Conservation (phyloP, 2,888 invertebrate species). For the Brachyptera putata region DNA sequence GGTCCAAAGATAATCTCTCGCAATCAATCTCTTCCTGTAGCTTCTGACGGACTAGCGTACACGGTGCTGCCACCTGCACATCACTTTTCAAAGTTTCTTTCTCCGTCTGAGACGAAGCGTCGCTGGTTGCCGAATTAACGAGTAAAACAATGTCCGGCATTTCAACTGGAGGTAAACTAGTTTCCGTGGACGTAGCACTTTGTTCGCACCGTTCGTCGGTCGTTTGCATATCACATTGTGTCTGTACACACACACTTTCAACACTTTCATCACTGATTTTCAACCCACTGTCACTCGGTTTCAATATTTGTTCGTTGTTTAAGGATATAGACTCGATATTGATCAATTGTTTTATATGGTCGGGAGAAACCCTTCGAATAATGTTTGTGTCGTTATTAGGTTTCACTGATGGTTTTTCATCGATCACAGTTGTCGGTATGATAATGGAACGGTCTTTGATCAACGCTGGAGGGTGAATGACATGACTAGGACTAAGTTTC, state of each 20-base stretch:
- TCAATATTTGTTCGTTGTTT: background rate
- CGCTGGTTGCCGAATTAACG: constrained; percentile 58
- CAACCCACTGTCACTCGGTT: background rate
- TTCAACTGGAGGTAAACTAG: constrained; percentile 45
- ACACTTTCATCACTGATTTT: background rate
- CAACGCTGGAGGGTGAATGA: constrained; percentile 6
- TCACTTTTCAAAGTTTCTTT: constrained; percentile 38
- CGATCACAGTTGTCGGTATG: constrained; percentile 25
- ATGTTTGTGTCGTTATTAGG: background rate
- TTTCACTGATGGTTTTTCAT: constrained; percentile 15
- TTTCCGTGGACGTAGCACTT: background rate
- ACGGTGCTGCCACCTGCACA: constrained; percentile 44
- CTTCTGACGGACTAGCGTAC: constrained; percentile 53
- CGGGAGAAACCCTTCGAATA: background rate
- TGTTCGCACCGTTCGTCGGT: too few species aligned
- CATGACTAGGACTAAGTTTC: constrained; percentile 24
- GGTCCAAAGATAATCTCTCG: constrained; percentile 63
- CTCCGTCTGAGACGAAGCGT: constrained; percentile 58
- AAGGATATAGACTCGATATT: background rate
- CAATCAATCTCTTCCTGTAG: constrained; percentile 74
- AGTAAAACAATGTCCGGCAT: constrained; percentile 59
- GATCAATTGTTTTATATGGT: constrained; percentile 8
- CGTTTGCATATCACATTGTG: constrained; percentile 30
- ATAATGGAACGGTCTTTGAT: constrained; percentile 16
- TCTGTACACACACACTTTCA: constrained; percentile 10